These are phyloP conservation scores for Platycnemis pennipes DNA, from an alignment of 2,888 invertebrate genomes.

Conservation along the genomic window DNA sequence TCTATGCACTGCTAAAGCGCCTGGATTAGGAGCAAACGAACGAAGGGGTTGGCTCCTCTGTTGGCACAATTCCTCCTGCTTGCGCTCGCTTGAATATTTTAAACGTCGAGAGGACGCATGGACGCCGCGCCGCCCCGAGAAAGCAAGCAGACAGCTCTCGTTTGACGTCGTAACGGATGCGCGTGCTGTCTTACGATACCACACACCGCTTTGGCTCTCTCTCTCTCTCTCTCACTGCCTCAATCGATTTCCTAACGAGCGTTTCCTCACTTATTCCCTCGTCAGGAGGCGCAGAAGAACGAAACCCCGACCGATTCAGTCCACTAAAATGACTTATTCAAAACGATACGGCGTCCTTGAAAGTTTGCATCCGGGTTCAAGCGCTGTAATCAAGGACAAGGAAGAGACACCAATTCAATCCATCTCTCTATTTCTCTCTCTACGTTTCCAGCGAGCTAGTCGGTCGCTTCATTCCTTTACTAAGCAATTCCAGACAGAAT, in stretches of 20 bases:
- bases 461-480: neutral
- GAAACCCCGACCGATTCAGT: neutral
- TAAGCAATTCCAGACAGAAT: neutral
- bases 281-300: neutral
- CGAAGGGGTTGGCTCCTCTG: too few relatives aligned
- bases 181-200: too few relatives aligned
- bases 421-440: neutral
- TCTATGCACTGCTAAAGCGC: too few relatives aligned
- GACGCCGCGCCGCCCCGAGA: too few relatives aligned
- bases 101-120: too few relatives aligned
- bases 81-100: too few relatives aligned
- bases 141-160: too few relatives aligned
- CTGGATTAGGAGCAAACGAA: too few relatives aligned
- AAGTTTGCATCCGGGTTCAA: constrained; percentile 9
- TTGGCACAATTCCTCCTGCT: too few relatives aligned
- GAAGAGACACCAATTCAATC: neutral
- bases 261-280: neutral
- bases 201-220: too few relatives aligned
- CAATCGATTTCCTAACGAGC: neutral
- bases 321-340: neutral
- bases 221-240: too few relatives aligned
- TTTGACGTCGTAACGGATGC: too few relatives aligned
- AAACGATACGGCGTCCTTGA: neutral
- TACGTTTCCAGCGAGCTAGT: neutral
- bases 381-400: neutral